These are phyloP conservation scores for Eulemur rufifrons DNA, from an alignment of 2,113 vertebrate species.

Conservation along the genomic window DNA sequence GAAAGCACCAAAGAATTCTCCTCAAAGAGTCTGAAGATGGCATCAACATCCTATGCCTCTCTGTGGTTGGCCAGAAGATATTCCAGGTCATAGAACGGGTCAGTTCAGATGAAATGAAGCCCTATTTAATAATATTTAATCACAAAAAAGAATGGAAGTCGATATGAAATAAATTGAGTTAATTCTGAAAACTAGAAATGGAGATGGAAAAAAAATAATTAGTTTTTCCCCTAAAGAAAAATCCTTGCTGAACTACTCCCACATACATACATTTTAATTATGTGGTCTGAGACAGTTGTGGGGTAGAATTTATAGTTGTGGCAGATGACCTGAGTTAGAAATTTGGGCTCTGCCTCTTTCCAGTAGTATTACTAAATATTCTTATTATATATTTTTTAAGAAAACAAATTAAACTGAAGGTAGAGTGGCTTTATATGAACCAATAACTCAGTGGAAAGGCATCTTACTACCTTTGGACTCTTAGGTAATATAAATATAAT, in stretches of 20 bases:
- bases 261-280: neutral
- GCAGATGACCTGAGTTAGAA: neutral
- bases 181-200: constrained; percentile 39
- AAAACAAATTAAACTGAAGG: constrained; percentile 3
- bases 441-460: neutral
- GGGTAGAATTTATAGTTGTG: neutral
- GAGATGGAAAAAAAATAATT: constrained; percentile 50
- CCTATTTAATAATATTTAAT: neutral
- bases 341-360: neutral
- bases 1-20: neutral
- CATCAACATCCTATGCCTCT: neutral
- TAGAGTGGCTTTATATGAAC: neutral
- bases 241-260: neutral
- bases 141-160: constrained; percentile 51
- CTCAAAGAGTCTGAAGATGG: neutral
- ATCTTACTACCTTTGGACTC: neutral
- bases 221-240: neutral
- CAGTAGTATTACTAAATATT: neutral
- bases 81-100: neutral
- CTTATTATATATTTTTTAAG: neutral
- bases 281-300: neutral
- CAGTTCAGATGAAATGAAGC: neutral
- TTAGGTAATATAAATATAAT: neutral
- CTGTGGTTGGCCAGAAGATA: neutral
- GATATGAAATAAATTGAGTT: constrained; percentile 47